Evolutionary conservation across 1,140 invertebrate genomes (phyloP), one percentile per base, ranked within the genome.

Genomic region (Cyclina sinensis): DNA sequence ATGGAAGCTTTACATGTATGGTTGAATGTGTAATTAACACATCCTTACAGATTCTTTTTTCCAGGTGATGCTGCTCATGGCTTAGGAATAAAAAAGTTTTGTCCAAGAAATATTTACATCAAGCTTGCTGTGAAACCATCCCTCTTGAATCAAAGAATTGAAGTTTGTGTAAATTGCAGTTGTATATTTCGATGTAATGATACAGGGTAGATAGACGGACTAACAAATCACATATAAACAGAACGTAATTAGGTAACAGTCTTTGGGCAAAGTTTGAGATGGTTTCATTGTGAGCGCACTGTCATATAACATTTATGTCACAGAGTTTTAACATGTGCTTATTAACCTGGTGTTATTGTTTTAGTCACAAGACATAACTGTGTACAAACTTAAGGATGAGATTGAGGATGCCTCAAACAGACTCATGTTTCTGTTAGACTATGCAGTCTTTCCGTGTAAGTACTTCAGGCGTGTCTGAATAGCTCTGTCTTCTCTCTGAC

Each of bases 401-500:
- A 96, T 98, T 62, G 95, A 96, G 18, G 97, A 97, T 93, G 97
- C 97, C 0, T 97, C 97, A 0, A 97, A 97, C 90, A 95, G 98
- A 90, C 96, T 98, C 2, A 95, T 97, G 83, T 98, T 98, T 94
- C 95, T 98, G 0, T 97, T 98, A 94, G 96, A 98, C 80, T 97
- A 98, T 94, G 97, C 97, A 30, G 96, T 97, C 89, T 96, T 98
- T 57, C 92, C 95, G 83, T 95, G 97, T 97, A 94, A 96, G 95
- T 92, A 84, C 43, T 1, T 43, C 14, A 48, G 16, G 54, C 39
- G 43, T 68, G 37, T 27, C 68, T 59, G 21, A 37, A 78, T n/a
- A 76, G 16, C 9, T 35, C 21, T 46, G 21, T 76, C 11, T 76
- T 21, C 43, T 2, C 37, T 11, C 21, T 3, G n/a, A 43, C n/a